Base-by-base conservation (phyloP, 1,140 invertebrate genomes). In the Oscheius sp. region DNA sequence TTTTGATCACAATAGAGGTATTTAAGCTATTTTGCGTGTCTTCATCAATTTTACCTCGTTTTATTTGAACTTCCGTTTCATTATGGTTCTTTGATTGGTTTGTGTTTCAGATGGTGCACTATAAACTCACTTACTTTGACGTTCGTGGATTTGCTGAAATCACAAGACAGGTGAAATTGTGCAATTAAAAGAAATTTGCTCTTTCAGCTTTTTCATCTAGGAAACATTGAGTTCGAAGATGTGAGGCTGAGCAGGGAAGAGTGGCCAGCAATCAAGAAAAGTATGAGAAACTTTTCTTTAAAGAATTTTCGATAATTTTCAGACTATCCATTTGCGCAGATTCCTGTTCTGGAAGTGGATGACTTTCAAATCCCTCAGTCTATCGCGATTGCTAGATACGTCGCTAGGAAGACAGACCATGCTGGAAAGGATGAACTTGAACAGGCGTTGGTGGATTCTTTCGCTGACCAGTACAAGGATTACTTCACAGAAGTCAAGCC, bases 291-390 rank as follows among this genome's bases (percentile, higher is more conserved):
- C n/a, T n/a, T 59, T 38, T 2, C 36, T 52, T 18, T 20, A 35
- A n/a, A 1, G 36, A 36, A 68, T 2, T 10, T 7, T 29, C 35
- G 3, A 61, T 64, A 67, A 45, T 59, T 23, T 55, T 28, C 73
- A 74, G 73, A 38, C 15, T 73, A 59, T n/a, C 74, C 74, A n/a
- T 59, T 74, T 31, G 74, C 42, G 2, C 36, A 67, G 38, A 36
- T 76, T 34, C 74, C 74, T 10, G 69, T 74, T 2, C 36, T 76
- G 2, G 28, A 69, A 18, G 74, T 76, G 10, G 74, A 76, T 45
- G 74, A 73, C 49, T 26, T 61, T 7, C 20, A 73, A 26, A 64
- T 76, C 35, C 42, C 62, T 18, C 74, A 76, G 52, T 76, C 74
- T 13, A 36, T 28, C 26, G 62, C 74, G 1, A 76, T 76, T 38